Conservation (phyloP, 2,888 invertebrate genomes). For the Cephus rjabovi region DNA sequence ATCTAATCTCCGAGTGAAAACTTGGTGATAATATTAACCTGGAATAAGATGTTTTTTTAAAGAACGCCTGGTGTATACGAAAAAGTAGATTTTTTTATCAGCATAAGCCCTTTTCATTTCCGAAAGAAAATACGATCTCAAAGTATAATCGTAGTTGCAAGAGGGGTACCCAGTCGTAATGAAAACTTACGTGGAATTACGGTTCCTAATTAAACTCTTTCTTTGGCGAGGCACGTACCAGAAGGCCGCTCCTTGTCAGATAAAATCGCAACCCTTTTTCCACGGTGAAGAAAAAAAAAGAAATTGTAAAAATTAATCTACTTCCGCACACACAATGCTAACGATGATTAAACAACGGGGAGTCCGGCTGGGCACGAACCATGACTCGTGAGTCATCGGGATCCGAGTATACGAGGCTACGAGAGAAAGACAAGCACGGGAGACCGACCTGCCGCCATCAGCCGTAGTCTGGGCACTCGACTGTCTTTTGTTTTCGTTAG, state of each 20-base stretch:
- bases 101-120: background rate
- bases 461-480: background rate
- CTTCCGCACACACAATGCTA: conserved; percentile 34
- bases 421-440: background rate
- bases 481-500: conserved; percentile 20
- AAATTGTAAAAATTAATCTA: conserved; percentile 28
- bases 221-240: conserved; percentile 36
- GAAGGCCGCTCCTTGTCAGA: conserved; percentile 3
- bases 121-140: background rate
- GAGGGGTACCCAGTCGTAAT: background rate
- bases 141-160: background rate
- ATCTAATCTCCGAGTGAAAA: background rate
- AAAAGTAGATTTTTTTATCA: background rate
- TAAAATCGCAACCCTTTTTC: conserved; percentile 6
- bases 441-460: background rate
- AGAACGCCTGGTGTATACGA: background rate
- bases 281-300: conserved; percentile 28
- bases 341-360: conserved; percentile 52
- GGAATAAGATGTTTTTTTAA: background rate
- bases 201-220: conserved; percentile 37
- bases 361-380: conserved; percentile 19
- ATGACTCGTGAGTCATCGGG: conserved; percentile 38
- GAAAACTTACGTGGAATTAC: background rate
- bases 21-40: background rate
- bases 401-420: background rate